phyloP scores from a whole-genome alignment of 2,113 vertebrate species.

The Ammodytes dubius region DNA sequence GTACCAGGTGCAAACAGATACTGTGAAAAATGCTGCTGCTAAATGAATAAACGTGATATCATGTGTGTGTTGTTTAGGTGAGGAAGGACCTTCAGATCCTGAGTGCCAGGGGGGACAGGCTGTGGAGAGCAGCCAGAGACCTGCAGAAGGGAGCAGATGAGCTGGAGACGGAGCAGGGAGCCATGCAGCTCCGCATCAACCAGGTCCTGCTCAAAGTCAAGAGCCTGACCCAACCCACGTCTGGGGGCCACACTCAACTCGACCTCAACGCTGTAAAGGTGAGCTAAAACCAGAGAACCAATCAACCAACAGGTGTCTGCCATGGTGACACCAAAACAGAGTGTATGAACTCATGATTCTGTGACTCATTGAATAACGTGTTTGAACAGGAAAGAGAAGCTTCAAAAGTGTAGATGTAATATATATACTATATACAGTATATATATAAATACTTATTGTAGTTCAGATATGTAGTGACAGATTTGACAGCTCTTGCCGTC shows the following conservation, averaged over 20 bases:
- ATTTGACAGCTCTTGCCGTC: background rate
- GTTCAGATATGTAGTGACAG: background rate
- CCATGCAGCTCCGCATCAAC: slow-evolving; percentile 33
- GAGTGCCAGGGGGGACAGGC: slow-evolving; percentile 50
- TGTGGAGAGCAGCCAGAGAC: slow-evolving; percentile 48
- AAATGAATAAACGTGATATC: background rate
- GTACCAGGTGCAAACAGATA: background rate
- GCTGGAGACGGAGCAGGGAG: slow-evolving; percentile 38
- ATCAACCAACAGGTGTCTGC: background rate
- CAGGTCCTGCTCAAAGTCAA: slow-evolving; percentile 38
- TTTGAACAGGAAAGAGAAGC: background rate
- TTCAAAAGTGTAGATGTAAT: too few relatives aligned
- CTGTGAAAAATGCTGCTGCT: background rate
- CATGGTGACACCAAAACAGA: background rate
- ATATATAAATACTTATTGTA: too few relatives aligned
- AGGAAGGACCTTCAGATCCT: slow-evolving; percentile 62
- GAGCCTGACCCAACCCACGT: background rate
- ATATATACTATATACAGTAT: too few relatives aligned
- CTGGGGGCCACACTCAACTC: background rate
- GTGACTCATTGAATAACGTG: background rate
- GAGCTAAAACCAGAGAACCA: background rate
- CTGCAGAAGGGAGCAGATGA: slow-evolving; percentile 52
- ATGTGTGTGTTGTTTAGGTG: slow-evolving; percentile 30
- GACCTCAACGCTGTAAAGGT: slow-evolving; percentile 46
- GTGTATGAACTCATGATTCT: background rate